phyloP scores from a whole-genome alignment of 2,888 invertebrate species.

The Protonemura montana region DNA sequence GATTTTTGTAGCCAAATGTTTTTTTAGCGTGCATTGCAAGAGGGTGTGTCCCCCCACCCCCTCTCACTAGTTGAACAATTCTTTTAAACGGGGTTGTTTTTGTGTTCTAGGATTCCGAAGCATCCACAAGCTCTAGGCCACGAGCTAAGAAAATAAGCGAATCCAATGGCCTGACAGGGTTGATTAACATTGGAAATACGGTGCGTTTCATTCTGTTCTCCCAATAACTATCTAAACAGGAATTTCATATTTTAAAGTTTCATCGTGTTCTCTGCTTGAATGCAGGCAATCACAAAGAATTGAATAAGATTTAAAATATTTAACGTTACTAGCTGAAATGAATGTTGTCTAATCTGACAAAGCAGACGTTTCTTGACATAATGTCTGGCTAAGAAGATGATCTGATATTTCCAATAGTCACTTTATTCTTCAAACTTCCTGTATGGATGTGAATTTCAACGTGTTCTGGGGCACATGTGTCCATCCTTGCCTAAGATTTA shows the following conservation, averaged over 20 bases:
- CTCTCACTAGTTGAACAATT: too few relatives aligned
- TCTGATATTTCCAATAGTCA: too few relatives aligned
- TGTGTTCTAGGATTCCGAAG: neutral
- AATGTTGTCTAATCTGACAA: too few relatives aligned
- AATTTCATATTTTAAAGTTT: too few relatives aligned
- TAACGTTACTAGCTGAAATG: too few relatives aligned
- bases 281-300: too few relatives aligned
- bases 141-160: constrained; percentile 36
- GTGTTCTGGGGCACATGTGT: neutral
- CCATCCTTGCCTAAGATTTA: neutral
- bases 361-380: too few relatives aligned
- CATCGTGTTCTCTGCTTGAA: too few relatives aligned
- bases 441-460: neutral
- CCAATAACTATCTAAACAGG: too few relatives aligned
- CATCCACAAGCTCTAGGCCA: constrained; percentile 22
- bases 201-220: constrained; percentile 57
- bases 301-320: too few relatives aligned
- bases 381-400: too few relatives aligned
- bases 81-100: too few relatives aligned
- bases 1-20: neutral
- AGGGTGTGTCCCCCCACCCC: neutral
- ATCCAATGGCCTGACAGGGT: constrained; percentile 72
- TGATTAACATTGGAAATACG: constrained; percentile 92
- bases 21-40: neutral
- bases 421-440: neutral